phyloP scores from a whole-genome alignment of 35 echinoderm and acorn worm species.

The Apostichopus californicus region DNA sequence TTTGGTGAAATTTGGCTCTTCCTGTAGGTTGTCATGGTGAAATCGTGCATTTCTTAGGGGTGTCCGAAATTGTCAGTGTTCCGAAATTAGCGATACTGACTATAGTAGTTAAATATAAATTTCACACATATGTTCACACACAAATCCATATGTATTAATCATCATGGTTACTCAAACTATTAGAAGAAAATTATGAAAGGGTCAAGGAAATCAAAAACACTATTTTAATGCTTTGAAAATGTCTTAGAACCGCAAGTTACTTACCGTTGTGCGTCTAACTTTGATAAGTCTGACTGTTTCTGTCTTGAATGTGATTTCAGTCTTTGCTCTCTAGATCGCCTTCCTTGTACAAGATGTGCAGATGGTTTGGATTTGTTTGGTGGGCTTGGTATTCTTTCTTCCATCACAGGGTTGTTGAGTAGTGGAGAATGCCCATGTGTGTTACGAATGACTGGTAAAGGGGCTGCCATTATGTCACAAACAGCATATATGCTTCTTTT shows the following conservation, averaged over 20 bases:
- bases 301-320: conserved; percentile 63
- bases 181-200: not conserved
- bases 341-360: conserved; percentile 62
- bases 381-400: conserved; percentile 92
- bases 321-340: conserved; percentile 60
- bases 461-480: conserved; percentile 71
- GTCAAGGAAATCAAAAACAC: not conserved
- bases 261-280: conserved; percentile 87
- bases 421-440: conserved; percentile 64
- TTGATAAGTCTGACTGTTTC: conserved; percentile 73
- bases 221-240: not conserved
- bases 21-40: no score
- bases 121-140: not conserved
- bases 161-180: not conserved
- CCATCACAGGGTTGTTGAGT: conserved; percentile 53
- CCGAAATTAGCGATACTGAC: no score
- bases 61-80: no score
- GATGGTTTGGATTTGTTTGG: conserved; percentile 72
- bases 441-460: conserved; percentile 85
- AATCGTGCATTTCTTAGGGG: no score
- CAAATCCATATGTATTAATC: not conserved
- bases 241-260: not conserved
- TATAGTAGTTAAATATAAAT: no score
- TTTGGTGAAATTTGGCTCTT: no score
- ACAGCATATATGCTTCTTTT: not conserved